Percentiles rank a stretch among this genome's conserved stretches.
phyloP scores from a whole-genome alignment of 2,888 invertebrate species.

The Lissonota sp. region DNA sequence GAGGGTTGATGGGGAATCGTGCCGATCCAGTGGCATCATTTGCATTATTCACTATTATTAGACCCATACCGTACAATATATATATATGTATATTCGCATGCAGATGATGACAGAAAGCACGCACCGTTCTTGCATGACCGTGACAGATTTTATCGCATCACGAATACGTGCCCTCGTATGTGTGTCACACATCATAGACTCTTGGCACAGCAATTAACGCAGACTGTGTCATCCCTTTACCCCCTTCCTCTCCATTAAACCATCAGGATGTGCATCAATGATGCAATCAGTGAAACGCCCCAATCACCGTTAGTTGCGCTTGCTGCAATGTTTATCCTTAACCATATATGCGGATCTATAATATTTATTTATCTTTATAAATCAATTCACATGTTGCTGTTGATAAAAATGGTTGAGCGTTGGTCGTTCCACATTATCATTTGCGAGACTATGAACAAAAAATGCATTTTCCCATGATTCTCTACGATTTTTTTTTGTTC shows the following conservation, averaged over 20 bases:
- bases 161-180: conserved; percentile 21
- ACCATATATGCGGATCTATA: conserved; percentile 4
- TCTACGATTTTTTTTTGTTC: too few relatives aligned
- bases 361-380: not conserved
- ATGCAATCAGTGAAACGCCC: conserved; percentile 61
- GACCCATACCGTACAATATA: not conserved
- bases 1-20: conserved; percentile 28
- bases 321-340: conserved; percentile 48
- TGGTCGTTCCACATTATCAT: too few relatives aligned
- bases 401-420: too few relatives aligned
- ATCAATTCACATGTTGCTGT: too few relatives aligned
- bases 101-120: conserved; percentile 11
- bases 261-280: conserved; percentile 60
- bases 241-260: conserved; percentile 36
- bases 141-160: conserved; percentile 42
- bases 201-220: conserved; percentile 53
- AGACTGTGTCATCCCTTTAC: conserved; percentile 25
- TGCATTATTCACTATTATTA: conserved; percentile 6
- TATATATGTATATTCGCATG: not conserved
- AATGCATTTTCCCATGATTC: too few relatives aligned
- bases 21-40: conserved; percentile 23
- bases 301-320: conserved; percentile 52
- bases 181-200: conserved; percentile 41
- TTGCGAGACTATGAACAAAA: too few relatives aligned
- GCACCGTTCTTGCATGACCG: conserved; percentile 28